These are phyloP conservation scores for Embiotoca jacksoni DNA, from an alignment of 2,113 vertebrate genomes.

Conservation along the genomic window DNA sequence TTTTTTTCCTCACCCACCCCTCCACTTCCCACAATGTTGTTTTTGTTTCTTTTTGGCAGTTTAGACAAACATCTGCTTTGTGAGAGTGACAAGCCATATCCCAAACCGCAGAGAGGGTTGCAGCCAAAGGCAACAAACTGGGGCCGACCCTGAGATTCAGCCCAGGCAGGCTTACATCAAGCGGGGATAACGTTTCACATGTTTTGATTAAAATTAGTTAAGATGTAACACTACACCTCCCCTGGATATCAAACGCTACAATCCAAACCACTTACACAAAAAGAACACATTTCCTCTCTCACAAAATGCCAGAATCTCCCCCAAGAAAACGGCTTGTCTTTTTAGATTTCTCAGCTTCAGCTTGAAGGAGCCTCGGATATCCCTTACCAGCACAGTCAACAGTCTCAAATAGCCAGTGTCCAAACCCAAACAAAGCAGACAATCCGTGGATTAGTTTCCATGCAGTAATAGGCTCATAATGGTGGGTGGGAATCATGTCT, in stretches of 20 bases:
- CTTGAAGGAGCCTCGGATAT: conserved; percentile 64
- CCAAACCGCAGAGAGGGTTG: conserved; percentile 92
- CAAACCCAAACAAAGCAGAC: conserved; percentile 78
- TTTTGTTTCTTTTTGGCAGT: conserved; percentile 99
- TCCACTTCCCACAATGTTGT: conserved; percentile 93
- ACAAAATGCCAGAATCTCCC: conserved; percentile 64
- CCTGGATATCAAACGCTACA: conserved; percentile 93
- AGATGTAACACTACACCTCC: conserved; percentile 98
- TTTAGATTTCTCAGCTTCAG: conserved; percentile 63
- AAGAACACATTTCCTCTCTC: conserved; percentile 80
- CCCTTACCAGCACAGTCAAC: conserved; percentile 55
- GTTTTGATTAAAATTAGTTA: conserved; percentile 99
- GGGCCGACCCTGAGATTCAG: conserved; percentile 92
- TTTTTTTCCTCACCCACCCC: conserved; percentile 62
- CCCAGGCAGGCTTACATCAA: conserved; percentile 98
- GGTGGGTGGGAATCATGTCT: conserved; percentile 59
- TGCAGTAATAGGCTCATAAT: conserved; percentile 64
- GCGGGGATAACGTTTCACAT: conserved; percentile 95
- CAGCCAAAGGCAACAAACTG: conserved; percentile 98
- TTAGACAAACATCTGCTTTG: conserved; percentile 99
- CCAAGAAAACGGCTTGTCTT: conserved; percentile 59
- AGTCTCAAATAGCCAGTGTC: conserved; percentile 72
- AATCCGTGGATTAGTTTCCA: conserved; percentile 76
- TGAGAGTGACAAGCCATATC: conserved; percentile 96
- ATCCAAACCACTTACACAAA: conserved; percentile 89